A percentile compares a stretch with the other conserved stretches of the same genome.
Conservation (phyloP, 2,113 vertebrate genomes). For the Burhinus bistriatus region DNA sequence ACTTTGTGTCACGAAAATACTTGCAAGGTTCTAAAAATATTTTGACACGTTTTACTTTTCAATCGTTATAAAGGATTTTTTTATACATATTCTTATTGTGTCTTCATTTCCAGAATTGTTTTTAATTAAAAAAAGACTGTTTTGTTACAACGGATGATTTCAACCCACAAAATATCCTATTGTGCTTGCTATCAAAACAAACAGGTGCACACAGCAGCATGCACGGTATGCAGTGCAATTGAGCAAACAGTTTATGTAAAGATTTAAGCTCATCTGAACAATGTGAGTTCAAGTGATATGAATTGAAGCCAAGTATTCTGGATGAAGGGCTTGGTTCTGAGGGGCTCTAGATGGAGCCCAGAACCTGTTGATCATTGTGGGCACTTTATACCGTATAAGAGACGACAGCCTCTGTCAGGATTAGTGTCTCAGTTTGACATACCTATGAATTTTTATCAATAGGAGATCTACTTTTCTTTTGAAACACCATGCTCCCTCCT, state of each 20-base stretch:
- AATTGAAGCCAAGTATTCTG: conserved; percentile 46
- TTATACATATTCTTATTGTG: conserved; percentile 28
- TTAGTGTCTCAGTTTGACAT: neutral
- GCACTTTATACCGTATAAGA: neutral
- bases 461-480: neutral
- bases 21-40: conserved; percentile 49
- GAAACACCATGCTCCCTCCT: neutral
- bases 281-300: conserved; percentile 55
- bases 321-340: conserved; percentile 14
- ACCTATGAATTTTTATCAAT: neutral
- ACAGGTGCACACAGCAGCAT: conserved; percentile 69
- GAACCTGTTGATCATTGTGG: conserved; percentile 20
- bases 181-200: conserved; percentile 72
- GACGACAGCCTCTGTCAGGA: neutral
- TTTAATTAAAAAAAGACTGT: conserved; percentile 68
- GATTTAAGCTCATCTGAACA: conserved; percentile 39
- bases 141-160: conserved; percentile 59
- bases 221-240: conserved; percentile 43
- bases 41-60: conserved; percentile 58
- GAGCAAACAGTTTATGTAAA: conserved; percentile 35
- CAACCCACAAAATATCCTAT: conserved; percentile 68
- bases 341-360: neutral
- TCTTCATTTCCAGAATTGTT: conserved; percentile 54
- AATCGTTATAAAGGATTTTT: neutral
- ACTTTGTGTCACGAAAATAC: conserved; percentile 51